Percentiles rank a stretch among this genome's conserved stretches.
Conservation (phyloP, 2,888 invertebrate species). For the Conops quadrifasciatus region DNA sequence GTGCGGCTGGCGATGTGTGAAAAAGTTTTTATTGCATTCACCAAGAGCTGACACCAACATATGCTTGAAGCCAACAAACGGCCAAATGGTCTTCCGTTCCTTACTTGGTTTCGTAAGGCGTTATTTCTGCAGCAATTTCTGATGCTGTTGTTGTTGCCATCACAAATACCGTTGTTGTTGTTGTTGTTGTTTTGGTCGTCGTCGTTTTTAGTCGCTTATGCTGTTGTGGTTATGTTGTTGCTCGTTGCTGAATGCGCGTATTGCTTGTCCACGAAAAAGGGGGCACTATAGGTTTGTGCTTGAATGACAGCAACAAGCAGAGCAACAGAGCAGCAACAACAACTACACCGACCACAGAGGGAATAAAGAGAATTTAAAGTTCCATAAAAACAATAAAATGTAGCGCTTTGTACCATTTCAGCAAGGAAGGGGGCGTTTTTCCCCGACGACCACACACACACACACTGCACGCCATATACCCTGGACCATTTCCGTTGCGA, state of each 20-base stretch:
- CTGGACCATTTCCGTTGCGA: not conserved
- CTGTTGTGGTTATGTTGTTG: constrained; percentile 10
- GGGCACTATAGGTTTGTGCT: not conserved
- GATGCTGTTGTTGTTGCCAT: too few relatives aligned
- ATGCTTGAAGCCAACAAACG: constrained; percentile 12
- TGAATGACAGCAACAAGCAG: not conserved
- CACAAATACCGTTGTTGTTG: too few relatives aligned
- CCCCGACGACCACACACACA: not conserved
- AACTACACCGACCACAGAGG: constrained; percentile 10
- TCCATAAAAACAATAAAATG: not conserved
- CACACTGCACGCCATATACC: not conserved
- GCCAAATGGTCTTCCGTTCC: not conserved
- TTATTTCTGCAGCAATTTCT: not conserved
- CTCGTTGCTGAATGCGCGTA: not conserved
- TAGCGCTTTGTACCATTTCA: constrained; percentile 15
- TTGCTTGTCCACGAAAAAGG: too few relatives aligned
- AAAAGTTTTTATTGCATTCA: constrained; percentile 33
- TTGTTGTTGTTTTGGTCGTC: not conserved
- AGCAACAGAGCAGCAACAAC: not conserved
- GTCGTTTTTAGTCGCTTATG: not conserved
- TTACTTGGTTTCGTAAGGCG: too few relatives aligned
- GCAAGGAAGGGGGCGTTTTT: constrained; percentile 4
- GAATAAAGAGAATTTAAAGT: constrained; percentile 8
- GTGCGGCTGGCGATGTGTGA: constrained; percentile 31
- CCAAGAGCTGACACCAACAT: constrained; percentile 27